Evolutionary conservation across 2,113 vertebrate genomes (phyloP), one percentile per base, ranked within the genome.

Genomic region (human (Homo sapiens)): DNA sequence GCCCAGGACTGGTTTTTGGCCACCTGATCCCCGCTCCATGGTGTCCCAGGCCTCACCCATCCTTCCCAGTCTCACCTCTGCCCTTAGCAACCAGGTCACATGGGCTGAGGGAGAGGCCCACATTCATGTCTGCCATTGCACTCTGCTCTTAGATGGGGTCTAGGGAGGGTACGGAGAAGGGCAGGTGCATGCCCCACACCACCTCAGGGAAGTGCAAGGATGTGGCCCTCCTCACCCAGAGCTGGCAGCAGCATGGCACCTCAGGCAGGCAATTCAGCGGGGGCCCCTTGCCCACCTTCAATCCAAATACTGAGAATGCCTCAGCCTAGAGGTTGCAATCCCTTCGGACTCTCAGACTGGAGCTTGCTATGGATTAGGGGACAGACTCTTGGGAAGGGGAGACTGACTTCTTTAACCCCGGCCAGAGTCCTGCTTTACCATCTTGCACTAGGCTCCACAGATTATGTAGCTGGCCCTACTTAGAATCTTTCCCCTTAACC

Each of bases 371-470:
- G n/a, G 8, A 48, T 35, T 72, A 16, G 78, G 48, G 45, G 3
- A 0, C 64, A 90, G 20, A 88, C 6, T 72, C 35, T 89, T 70
- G 27, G 40, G 75, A 93, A 93, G 3, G 25, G 27, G n/a, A 52
- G 11, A 35, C 55, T 84, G 64, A 70, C 6, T 90, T 93, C n/a
- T 80, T 6, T 6, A 68, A 3, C 30, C 20, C 9, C 23, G 43
- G 5, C 27, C 20, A 57, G 45, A 20, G 1, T 17, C 57, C 84
- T 68, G 23, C 35, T 85, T 94, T 82, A 45, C 79, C 48, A 72
- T 73, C 94, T 85, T 94, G 66, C 17, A 43, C 23, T 57, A 8
- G 7, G 70, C 23, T 90, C 84, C 57, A 84, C 72, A 70, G 78
- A 83, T 86, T 80, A 91, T 17, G 27, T 16, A 75, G n/a, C 38